These are phyloP conservation scores for Pseudorhombus dupliciocellatus DNA, from an alignment of 2,113 vertebrate genomes.

Conservation along the genomic window DNA sequence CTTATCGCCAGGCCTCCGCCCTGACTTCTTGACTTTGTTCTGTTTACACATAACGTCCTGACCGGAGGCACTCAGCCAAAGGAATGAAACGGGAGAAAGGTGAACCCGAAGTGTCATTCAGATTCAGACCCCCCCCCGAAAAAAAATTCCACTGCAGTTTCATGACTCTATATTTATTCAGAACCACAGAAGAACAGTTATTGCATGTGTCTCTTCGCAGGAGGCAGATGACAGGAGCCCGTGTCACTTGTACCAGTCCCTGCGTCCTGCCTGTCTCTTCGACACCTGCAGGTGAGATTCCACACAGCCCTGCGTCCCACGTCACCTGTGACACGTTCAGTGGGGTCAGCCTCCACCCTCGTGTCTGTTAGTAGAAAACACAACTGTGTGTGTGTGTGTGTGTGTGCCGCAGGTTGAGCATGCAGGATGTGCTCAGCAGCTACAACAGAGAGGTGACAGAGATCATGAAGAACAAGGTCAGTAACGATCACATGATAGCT, in stretches of 20 bases:
- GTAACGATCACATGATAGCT: constrained; percentile 6
- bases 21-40: constrained; percentile 64
- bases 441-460: constrained; percentile 62
- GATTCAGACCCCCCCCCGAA: background rate
- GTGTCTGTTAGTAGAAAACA: constrained; percentile 52
- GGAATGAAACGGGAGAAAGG: background rate
- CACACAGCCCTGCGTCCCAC: background rate
- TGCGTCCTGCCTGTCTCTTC: constrained; percentile 52
- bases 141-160: background rate
- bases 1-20: constrained; percentile 49
- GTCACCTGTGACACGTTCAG: too few species aligned
- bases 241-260: constrained; percentile 47
- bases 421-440: constrained; percentile 57
- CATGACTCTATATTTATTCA: background rate
- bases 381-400: background rate
- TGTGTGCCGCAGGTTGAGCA: constrained; percentile 57
- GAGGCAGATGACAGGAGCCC: constrained; percentile 48
- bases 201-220: constrained; percentile 37
- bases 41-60: constrained; percentile 56
- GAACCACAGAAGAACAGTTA: background rate
- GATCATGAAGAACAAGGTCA: constrained; percentile 68
- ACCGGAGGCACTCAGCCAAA: constrained; percentile 19
- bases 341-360: background rate
- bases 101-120: background rate
- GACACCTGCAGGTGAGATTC: constrained; percentile 65